Evolutionary conservation across 2,888 invertebrate genomes (phyloP), one percentile per base, ranked within the genome.

Genomic region (Aproaerema taeniolella): DNA sequence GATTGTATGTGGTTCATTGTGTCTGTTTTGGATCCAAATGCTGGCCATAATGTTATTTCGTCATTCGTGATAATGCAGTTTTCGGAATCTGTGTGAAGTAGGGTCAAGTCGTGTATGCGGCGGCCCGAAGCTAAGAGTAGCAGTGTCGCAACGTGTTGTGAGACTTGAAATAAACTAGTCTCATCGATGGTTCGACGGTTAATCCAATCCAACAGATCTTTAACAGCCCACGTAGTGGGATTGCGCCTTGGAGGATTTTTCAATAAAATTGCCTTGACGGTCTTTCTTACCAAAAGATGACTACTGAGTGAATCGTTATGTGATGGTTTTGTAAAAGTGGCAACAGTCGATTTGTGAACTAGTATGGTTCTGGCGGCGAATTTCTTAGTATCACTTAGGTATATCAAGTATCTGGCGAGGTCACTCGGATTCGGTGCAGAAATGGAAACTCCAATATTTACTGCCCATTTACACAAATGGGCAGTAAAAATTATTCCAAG

Each of bases 1-100:
- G 51, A 48, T 30, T 55, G 55, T 6, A 43, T 24, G 30, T 46
- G 36, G 1, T 12, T 32, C 5, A 25, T 1, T n/a, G 24, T 28
- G 26, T 55, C 50, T 0, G 53, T 54, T 43, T 54, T 54, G 1
- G 53, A 52, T 1, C 55, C 53, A 31, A 50, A 54, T 1, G 2
- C 26, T 2, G 51, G 53, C 47, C 51, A 50, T 1, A 54, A 41
- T 1, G 32, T 42, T 1, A 58, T 31, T 2, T 6, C 2, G 7
- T 43, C 9, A 1, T 33, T 38, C 1, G 7, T 12, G 0, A 12
- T 13, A 29, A 30, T 2, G 13, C 29, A 42, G 11, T 31, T 5
- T 0, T 42, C 15, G 1, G 13, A 0, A 10, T 25, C 17, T 7
- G 52, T 45, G 2, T 33, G 5, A 1, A 57, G 34, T 0, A 56